Conservation (phyloP, 2,113 vertebrate species). For the Plestiodon gilberti region DNA sequence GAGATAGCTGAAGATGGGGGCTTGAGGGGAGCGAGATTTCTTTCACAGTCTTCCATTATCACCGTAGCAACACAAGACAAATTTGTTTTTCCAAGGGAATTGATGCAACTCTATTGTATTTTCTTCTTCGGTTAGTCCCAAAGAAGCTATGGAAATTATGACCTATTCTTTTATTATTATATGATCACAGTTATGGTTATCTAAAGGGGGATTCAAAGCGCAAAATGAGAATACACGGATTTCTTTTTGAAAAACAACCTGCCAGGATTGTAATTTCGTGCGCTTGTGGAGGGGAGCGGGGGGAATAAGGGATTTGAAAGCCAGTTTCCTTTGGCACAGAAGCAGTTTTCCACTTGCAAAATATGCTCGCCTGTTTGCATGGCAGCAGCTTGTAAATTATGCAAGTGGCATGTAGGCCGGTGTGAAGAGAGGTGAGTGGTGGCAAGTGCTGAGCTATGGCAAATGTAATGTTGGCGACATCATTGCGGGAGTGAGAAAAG, state of each 20-base stretch:
- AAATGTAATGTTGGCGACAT: conserved; percentile 39
- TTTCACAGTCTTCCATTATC: background rate
- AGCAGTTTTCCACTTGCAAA: conserved; percentile 46
- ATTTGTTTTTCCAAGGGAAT: background rate
- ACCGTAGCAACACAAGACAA: background rate
- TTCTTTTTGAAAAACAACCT: conserved; percentile 12
- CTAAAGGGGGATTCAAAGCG: conserved; percentile 29
- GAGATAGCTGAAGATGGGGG: background rate
- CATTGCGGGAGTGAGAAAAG: conserved; percentile 1
- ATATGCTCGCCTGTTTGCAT: conserved; percentile 22
- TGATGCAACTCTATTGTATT: conserved; percentile 17
- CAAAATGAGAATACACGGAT: conserved; percentile 25
- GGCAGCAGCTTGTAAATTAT: conserved; percentile 52
- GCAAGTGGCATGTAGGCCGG: background rate
- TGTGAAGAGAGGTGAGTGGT: conserved; percentile 30
- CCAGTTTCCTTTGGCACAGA: conserved; percentile 39
- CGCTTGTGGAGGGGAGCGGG: conserved; percentile 24
- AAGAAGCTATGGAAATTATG: background rate
- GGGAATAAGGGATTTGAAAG: background rate
- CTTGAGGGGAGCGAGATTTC: background rate
- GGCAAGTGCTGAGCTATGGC: conserved; percentile 40
- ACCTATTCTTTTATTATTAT: conserved; percentile 17
- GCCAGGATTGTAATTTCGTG: background rate
- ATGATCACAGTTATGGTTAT: background rate
- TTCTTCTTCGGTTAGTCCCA: conserved; percentile 12